Evolutionary conservation across 2,888 invertebrate species (phyloP), one percentile per base, ranked within the genome.

Genomic region (Eugnorisma glareosa): DNA sequence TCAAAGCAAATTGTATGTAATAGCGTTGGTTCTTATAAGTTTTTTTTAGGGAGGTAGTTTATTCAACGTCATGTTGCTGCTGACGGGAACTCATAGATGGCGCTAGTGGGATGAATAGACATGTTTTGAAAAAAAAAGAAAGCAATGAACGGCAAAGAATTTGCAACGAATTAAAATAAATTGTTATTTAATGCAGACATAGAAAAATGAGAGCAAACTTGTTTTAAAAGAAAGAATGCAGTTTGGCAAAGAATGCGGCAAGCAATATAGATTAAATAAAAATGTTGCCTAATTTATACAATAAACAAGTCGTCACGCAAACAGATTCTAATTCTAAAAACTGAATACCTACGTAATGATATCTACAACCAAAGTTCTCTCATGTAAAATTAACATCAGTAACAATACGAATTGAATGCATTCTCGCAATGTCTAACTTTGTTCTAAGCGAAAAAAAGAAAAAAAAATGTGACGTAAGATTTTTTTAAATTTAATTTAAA

Each of bases 401-500:
- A 80, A 64, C 75, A 73, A 69, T 21, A 75, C 13, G 31, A 76
- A 57, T 28, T 28, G 28, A 57, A 43, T 77, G n/a, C 67, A 79
- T 80, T 87, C 76, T 57, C 81, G 76, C 74, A 79, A 68, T 77
- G 51, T 57, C 54, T 54, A 80, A 80, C 72, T 80, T 80, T 61
- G 81, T 71, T 81, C 75, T 40, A 75, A 45, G n/a, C 57, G 6
- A 24, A 75, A 76, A 75, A 61, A 43, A 7, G 8, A 75, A 75
- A 82, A 70, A 40, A 82, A 82, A 76, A 45, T 21, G 45, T 35
- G 18, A 35, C 63, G 72, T 73, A 75, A 78, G 82, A 81, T 85
- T 86, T 83, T 86, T 86, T 88, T 79, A 86, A 64, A 40, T 83
- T 87, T 67, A 68, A 79, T 82, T 81, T 85, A 81, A 83, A 82